Percentiles rank a stretch among this genome's conserved stretches.
These are phyloP conservation scores for Vidua macroura DNA, from an alignment of 2,113 vertebrate species.

Conservation along the genomic window DNA sequence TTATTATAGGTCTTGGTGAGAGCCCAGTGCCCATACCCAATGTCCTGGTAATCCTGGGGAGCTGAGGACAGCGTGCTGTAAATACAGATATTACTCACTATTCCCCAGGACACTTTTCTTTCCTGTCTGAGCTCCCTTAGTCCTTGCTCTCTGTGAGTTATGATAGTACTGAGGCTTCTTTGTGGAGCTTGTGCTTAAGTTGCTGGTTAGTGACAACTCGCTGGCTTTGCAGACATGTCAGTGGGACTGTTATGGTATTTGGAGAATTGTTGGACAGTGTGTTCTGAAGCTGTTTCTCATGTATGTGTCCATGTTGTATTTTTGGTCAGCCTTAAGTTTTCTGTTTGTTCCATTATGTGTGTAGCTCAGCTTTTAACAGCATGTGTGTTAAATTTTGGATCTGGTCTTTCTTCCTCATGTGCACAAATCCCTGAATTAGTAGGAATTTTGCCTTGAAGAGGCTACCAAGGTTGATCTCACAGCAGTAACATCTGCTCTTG, in stretches of 20 bases:
- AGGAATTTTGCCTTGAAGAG: background rate
- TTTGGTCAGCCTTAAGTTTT: background rate
- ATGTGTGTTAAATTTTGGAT: background rate
- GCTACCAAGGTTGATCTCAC: background rate
- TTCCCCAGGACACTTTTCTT: background rate
- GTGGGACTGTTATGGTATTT: background rate
- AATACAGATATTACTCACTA: background rate
- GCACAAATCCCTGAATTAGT: background rate
- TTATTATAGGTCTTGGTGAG: background rate
- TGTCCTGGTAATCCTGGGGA: background rate
- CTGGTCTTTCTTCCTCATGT: background rate
- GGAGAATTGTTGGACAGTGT: background rate
- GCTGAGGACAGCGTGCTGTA: background rate
- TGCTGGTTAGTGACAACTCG: background rate
- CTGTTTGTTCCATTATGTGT: background rate
- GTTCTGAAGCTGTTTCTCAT: background rate
- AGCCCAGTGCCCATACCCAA: background rate
- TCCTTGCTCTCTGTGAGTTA: background rate
- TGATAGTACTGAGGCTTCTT: background rate
- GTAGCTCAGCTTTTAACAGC: background rate
- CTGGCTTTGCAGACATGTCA: background rate
- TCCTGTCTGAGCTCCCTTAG: background rate
- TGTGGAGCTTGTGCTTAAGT: background rate
- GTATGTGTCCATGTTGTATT: background rate
- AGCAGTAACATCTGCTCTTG: background rate